Percentiles rank a stretch among this genome's conserved stretches.
phyloP scores from a whole-genome alignment of 2,113 vertebrate species.

The Orycteropus afer region DNA sequence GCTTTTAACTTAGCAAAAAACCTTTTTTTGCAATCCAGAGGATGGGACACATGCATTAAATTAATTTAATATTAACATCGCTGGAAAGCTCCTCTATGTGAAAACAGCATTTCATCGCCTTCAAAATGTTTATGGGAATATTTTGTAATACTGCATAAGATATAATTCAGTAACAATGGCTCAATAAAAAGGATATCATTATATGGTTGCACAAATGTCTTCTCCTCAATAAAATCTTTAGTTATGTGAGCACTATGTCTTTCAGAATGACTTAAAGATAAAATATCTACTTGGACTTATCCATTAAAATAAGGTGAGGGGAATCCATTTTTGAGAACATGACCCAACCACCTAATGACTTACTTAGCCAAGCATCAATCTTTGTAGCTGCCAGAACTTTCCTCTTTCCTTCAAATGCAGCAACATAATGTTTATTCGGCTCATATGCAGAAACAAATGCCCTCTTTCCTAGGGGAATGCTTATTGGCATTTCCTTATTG shows the following conservation, averaged over 20 bases:
- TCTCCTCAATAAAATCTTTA: conserved; percentile 44
- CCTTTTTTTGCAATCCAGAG: background rate
- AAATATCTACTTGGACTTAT: background rate
- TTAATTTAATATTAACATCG: conserved; percentile 22
- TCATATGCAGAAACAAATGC: background rate
- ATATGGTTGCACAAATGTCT: conserved; percentile 24
- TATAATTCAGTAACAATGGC: conserved; percentile 40
- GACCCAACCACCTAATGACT: background rate
- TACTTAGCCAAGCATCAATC: conserved; percentile 26
- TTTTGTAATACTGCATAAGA: conserved; percentile 20
- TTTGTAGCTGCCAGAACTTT: conserved; percentile 30
- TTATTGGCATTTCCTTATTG: background rate
- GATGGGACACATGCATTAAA: background rate
- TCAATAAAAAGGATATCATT: conserved; percentile 29
- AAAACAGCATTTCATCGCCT: background rate
- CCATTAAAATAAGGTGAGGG: background rate
- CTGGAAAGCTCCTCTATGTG: background rate
- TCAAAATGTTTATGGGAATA: conserved; percentile 37
- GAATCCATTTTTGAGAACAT: conserved; percentile 36
- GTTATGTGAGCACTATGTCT: conserved; percentile 34
- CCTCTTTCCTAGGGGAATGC: background rate
- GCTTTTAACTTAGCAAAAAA: conserved; percentile 62
- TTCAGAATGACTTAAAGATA: conserved; percentile 47
- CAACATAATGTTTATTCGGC: background rate
- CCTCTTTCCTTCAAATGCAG: conserved; percentile 42